Conservation (phyloP, 2,113 vertebrate genomes). For the Penelope pileata region DNA sequence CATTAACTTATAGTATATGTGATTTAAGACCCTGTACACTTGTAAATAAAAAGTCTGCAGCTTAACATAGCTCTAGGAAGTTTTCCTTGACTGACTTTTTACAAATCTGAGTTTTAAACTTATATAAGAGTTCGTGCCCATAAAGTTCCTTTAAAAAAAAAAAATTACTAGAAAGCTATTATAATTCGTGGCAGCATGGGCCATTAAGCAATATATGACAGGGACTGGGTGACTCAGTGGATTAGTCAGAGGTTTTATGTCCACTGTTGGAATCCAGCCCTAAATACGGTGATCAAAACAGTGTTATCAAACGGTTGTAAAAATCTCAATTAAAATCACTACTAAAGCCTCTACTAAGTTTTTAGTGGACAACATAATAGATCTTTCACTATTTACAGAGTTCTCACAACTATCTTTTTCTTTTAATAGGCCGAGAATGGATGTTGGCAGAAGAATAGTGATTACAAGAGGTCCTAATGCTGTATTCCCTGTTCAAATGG, state of each 20-base stretch:
- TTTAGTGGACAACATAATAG: conserved; percentile 68
- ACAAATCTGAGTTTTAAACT: conserved; percentile 61
- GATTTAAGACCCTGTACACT: conserved; percentile 71
- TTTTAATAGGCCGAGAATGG: conserved; percentile 68
- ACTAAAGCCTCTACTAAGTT: conserved; percentile 72
- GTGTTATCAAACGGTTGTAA: conserved; percentile 82
- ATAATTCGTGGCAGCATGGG: conserved; percentile 80
- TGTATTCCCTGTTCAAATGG: not conserved
- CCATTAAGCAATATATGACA: conserved; percentile 84
- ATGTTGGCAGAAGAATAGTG: conserved; percentile 20
- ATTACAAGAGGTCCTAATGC: conserved; percentile 33
- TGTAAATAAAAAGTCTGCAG: conserved; percentile 2
- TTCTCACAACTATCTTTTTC: conserved; percentile 65
- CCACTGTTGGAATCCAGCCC: conserved; percentile 80
- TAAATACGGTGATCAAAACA: conserved; percentile 82
- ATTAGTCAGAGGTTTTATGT: conserved; percentile 84
- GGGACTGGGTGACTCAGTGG: conserved; percentile 78
- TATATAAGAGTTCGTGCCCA: conserved; percentile 66
- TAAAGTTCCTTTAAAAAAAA: conserved; percentile 71
- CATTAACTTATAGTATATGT: conserved; percentile 83
- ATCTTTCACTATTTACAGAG: conserved; percentile 71
- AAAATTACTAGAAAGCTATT: conserved; percentile 77
- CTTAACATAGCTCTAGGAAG: not conserved
- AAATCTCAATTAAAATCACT: conserved; percentile 84
- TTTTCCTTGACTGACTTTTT: conserved; percentile 47